These are phyloP conservation scores for Chymomyza costata DNA, from an alignment of 1,140 invertebrate species.

Conservation along the genomic window DNA sequence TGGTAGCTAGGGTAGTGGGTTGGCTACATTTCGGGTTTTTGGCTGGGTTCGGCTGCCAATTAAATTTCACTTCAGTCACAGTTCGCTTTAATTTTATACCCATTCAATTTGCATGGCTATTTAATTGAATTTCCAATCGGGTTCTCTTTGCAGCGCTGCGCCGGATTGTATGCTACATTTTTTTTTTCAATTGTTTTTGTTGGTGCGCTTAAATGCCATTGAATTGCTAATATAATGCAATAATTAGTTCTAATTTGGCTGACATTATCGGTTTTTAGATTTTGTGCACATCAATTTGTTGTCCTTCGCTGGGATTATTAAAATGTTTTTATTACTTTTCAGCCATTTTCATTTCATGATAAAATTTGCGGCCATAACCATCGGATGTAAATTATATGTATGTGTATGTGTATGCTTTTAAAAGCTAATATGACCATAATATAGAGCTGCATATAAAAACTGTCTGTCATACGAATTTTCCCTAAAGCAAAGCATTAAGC, in stretches of 20 bases:
- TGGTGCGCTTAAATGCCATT: constrained; percentile 9
- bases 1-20: too few relatives aligned
- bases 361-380: too few relatives aligned
- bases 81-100: constrained; percentile 51
- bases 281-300: constrained; percentile 46
- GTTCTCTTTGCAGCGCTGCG: too few relatives aligned
- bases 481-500: too few relatives aligned
- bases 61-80: constrained; percentile 46
- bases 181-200: too few relatives aligned
- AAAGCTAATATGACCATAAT: too few relatives aligned
- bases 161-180: constrained; percentile 5
- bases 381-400: too few relatives aligned
- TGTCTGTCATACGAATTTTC: too few relatives aligned
- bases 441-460: too few relatives aligned
- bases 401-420: too few relatives aligned
- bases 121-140: constrained; percentile 67
- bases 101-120: constrained; percentile 37
- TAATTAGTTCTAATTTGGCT: constrained; percentile 51
- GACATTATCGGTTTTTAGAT: constrained; percentile 53
- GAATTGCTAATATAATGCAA: constrained; percentile 47
- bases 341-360: too few relatives aligned
- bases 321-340: too few relatives aligned
- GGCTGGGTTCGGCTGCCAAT: constrained; percentile 29
- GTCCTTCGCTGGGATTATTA: constrained; percentile 27
- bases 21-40: constrained; percentile 7